phyloP scores from a whole-genome alignment of 2,888 invertebrate genomes.

The Lithosia quadra region DNA sequence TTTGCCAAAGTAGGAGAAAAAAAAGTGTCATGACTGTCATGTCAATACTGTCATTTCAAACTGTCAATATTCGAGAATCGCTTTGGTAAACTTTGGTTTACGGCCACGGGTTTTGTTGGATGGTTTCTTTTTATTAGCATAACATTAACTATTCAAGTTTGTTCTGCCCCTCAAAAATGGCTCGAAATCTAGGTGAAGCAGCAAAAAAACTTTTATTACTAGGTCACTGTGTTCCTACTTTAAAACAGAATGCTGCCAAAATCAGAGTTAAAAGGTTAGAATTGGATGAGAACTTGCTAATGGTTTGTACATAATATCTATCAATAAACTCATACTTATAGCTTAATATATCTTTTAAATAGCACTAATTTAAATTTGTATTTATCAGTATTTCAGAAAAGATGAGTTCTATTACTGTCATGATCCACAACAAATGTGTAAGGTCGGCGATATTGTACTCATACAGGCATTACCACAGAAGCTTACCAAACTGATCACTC shows the following conservation, averaged over 20 bases:
- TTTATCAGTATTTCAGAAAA: conserved; percentile 92
- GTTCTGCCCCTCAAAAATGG: conserved; percentile 59
- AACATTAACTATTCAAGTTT: not conserved
- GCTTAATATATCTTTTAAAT: not conserved
- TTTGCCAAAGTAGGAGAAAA: too few species aligned
- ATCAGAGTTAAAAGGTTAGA: conserved; percentile 92
- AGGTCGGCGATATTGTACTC: conserved; percentile 94
- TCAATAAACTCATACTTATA: not conserved
- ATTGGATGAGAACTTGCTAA: conserved; percentile 91
- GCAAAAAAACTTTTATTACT: conserved; percentile 88
- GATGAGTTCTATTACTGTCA: conserved; percentile 91
- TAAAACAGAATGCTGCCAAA: conserved; percentile 93
- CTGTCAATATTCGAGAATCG: too few species aligned
- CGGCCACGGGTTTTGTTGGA: too few species aligned
- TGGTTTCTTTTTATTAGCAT: not conserved
- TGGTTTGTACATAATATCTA: conserved; percentile 88
- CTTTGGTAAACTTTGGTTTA: too few species aligned
- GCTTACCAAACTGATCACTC: conserved; percentile 92
- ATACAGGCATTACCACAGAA: conserved; percentile 91
- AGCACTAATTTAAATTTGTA: conserved; percentile 10
- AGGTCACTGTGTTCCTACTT: conserved; percentile 93
- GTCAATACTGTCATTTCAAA: too few species aligned
- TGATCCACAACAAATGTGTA: conserved; percentile 92
- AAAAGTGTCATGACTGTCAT: too few species aligned
- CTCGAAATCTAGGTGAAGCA: conserved; percentile 73